Evolutionary conservation across 2,113 vertebrate genomes (phyloP).

Genomic region (Calyptomena viridis): DNA sequence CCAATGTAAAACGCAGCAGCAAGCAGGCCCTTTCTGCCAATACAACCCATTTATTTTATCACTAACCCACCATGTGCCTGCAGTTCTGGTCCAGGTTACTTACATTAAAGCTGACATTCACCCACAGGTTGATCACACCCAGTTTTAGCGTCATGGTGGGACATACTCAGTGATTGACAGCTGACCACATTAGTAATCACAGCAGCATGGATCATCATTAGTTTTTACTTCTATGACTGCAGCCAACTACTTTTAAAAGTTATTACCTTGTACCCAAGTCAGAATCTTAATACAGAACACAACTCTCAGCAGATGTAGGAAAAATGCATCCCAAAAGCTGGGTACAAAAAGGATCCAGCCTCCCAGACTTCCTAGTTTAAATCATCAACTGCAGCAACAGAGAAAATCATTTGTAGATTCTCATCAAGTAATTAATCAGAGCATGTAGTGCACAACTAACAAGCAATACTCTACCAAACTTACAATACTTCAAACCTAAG

Average conservation of each 20-base stretch:
- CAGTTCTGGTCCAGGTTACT: not conserved
- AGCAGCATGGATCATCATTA: not conserved
- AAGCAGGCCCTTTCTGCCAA: not conserved
- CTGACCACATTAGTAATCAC: not conserved
- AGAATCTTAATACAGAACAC: not conserved
- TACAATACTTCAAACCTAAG: not conserved
- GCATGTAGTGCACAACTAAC: not conserved
- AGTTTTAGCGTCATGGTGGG: not conserved
- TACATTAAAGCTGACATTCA: not conserved
- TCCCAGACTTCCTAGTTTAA: not conserved
- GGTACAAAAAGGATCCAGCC: not conserved
- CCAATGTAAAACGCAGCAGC: not conserved
- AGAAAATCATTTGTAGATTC: not conserved
- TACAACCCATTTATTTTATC: not conserved
- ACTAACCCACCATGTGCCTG: not conserved
- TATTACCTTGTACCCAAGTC: not conserved
- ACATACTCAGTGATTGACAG: not conserved
- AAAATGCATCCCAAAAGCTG: not conserved
- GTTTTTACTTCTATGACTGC: not conserved
- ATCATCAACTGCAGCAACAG: not conserved
- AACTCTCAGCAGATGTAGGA: not conserved
- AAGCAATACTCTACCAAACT: not conserved
- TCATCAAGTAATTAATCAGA: not conserved
- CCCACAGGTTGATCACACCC: not conserved
- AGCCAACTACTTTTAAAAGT: not conserved